phyloP scores from a whole-genome alignment of 2,797 vertebrate species.

The Florisuga fusca region DNA sequence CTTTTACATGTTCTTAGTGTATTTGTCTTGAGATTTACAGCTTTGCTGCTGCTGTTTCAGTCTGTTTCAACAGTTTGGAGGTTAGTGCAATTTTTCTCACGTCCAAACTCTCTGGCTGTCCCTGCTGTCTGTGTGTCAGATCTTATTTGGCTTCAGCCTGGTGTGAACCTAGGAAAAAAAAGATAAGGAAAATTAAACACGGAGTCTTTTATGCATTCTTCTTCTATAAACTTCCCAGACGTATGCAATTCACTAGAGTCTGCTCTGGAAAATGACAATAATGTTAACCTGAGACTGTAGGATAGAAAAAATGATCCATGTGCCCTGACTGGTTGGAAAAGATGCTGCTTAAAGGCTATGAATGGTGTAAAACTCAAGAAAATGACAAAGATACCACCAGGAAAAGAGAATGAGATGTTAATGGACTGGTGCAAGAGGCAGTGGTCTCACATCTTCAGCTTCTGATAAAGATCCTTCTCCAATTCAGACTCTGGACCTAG shows the following conservation, averaged over 20 bases:
- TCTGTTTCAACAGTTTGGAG: not conserved
- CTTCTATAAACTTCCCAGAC: not conserved
- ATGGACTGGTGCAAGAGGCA: not conserved
- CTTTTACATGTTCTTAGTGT: not conserved
- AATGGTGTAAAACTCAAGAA: rapidly evolving
- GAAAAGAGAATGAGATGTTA: not conserved
- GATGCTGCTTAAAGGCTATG: not conserved
- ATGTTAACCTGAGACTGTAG: not conserved
- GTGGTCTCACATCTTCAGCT: not conserved
- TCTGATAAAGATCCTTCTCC: not conserved
- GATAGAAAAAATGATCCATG: not conserved
- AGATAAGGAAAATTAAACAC: not conserved
- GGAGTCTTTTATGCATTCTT: not conserved
- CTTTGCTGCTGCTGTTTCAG: not conserved
- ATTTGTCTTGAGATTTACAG: conserved; percentile 44
- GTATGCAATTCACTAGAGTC: not conserved
- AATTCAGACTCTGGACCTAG: not conserved
- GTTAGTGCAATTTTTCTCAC: not conserved
- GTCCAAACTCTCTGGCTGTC: not conserved
- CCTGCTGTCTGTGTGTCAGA: not conserved
- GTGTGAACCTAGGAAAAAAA: not conserved
- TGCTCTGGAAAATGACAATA: not conserved
- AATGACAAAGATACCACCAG: not conserved
- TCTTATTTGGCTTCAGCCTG: not conserved
- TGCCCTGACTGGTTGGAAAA: not conserved